Evolutionary conservation across 2,888 invertebrate genomes (phyloP).

Genomic region (Cephus runcator): DNA sequence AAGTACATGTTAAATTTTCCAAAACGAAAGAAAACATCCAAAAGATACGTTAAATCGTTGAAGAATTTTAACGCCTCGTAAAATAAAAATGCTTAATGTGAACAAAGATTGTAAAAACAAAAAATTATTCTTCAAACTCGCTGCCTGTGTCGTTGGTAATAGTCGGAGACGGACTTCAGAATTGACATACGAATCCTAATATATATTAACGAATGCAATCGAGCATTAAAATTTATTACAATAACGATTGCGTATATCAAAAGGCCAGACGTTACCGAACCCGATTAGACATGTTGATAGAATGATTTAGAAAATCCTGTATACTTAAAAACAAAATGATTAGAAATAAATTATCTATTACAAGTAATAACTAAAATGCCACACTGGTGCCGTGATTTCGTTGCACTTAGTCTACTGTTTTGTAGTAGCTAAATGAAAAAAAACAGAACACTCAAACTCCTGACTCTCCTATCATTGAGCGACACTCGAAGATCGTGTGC

Average conservation of each 20-base stretch:
- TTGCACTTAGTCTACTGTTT: background rate
- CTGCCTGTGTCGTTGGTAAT: background rate
- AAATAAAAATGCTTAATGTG: background rate
- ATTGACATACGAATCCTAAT: background rate
- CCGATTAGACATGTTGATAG: background rate
- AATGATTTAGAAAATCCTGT: background rate
- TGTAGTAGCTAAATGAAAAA: background rate
- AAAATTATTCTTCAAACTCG: background rate
- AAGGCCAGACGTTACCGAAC: background rate
- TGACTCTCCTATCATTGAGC: background rate
- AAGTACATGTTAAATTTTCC: background rate
- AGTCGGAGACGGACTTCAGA: background rate
- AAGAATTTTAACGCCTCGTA: background rate
- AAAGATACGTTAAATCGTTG: background rate
- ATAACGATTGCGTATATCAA: background rate
- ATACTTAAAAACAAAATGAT: background rate
- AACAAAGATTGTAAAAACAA: background rate
- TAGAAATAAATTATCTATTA: background rate
- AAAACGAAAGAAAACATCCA: background rate
- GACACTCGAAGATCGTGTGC: background rate
- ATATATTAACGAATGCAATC: background rate
- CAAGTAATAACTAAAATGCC: background rate
- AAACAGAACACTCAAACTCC: background rate
- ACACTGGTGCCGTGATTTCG: conserved; percentile 7
- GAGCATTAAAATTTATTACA: background rate